A percentile compares a stretch with the other conserved stretches of the same genome.
phyloP scores from a whole-genome alignment of 1,140 invertebrate species.

The Batillaria attramentaria region DNA sequence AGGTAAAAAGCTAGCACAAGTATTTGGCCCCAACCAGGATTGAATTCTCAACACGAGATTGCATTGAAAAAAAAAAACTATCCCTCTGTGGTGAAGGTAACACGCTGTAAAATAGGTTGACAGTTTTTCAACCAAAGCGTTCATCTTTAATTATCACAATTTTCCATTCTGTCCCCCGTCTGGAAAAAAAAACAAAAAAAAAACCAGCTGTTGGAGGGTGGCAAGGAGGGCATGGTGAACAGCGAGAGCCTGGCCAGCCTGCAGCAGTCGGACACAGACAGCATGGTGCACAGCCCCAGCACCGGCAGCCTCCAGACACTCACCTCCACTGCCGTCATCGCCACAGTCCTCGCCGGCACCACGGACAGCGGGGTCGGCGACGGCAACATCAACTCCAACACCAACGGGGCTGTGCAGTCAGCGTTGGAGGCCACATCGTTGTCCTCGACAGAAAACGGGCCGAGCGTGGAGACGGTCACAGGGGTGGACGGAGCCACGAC shows the following conservation, averaged over 20 bases:
- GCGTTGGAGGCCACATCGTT: not conserved
- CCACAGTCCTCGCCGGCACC: conserved; percentile 12
- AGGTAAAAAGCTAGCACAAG: too few relatives aligned
- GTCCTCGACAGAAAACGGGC: too few relatives aligned
- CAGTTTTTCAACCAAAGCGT: too few relatives aligned
- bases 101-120: too few relatives aligned
- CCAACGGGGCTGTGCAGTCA: not conserved
- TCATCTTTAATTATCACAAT: too few relatives aligned
- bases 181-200: too few relatives aligned
- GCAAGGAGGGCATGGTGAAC: conserved; percentile 35
- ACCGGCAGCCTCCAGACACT: conserved; percentile 35
- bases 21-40: too few relatives aligned
- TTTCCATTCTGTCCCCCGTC: too few relatives aligned
- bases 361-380: conserved; percentile 15
- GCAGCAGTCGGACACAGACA: conserved; percentile 28
- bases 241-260: conserved; percentile 42
- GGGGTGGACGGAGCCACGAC: conserved; percentile 6
- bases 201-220: conserved; percentile 27
- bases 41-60: too few relatives aligned
- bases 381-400: conserved; percentile 29
- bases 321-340: conserved; percentile 5
- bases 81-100: too few relatives aligned
- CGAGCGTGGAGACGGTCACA: conserved; percentile 11
- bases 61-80: too few relatives aligned
- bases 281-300: conserved; percentile 37